Percentiles rank a stretch among this genome's conserved stretches.
Conservation (phyloP, 2,113 vertebrate genomes). For the Nicator chloris region DNA sequence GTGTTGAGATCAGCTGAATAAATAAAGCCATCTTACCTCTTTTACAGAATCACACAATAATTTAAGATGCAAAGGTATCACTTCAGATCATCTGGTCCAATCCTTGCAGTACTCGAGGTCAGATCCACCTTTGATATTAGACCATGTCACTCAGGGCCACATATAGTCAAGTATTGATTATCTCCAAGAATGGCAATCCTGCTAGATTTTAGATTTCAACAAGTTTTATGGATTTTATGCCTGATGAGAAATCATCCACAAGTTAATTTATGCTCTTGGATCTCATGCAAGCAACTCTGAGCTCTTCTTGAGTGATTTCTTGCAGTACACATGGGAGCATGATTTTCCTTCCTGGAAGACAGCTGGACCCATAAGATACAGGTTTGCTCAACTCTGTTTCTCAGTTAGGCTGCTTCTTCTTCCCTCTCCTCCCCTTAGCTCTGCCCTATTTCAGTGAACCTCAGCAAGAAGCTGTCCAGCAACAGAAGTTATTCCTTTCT, state of each 20-base stretch:
- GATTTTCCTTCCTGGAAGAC: background rate
- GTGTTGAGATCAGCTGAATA: background rate
- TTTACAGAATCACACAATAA: background rate
- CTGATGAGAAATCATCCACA: background rate
- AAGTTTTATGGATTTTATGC: background rate
- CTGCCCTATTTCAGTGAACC: background rate
- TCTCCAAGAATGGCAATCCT: background rate
- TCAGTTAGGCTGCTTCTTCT: background rate
- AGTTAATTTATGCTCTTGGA: background rate
- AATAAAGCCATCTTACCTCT: background rate
- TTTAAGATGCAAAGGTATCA: background rate
- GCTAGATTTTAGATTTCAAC: background rate
- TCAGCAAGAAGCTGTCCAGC: background rate
- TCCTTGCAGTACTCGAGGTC: background rate
- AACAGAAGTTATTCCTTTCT: background rate
- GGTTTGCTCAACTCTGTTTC: background rate
- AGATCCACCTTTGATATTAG: background rate
- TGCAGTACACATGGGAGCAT: accelerated
- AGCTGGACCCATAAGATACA: background rate
- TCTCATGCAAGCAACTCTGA: background rate
- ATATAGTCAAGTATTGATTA: background rate
- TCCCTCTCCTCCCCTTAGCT: background rate
- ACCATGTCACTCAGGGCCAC: background rate
- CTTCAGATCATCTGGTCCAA: background rate
- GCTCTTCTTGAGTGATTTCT: background rate